Conservation (phyloP, 2,888 invertebrate species). For the Arge pagana region DNA sequence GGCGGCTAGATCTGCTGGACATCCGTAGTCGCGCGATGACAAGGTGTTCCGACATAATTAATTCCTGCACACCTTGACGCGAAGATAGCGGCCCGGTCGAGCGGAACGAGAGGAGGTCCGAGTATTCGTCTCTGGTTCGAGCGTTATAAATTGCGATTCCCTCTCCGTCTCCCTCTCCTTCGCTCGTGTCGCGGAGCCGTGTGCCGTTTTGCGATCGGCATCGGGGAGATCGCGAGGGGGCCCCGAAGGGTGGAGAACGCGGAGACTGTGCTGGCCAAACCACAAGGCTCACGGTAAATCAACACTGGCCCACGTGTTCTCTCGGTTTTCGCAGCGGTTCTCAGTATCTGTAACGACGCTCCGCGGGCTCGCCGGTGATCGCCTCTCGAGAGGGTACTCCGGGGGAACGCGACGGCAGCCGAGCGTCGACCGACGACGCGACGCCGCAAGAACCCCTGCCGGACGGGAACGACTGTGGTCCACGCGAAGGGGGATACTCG, state of each 20-base stretch:
- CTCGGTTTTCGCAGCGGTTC: constrained; percentile 22
- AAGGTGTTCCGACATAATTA: too few relatives aligned
- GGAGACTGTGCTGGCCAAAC: constrained; percentile 7
- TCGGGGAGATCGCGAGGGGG: background rate
- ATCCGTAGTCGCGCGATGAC: too few relatives aligned
- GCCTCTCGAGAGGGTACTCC: constrained; percentile 44
- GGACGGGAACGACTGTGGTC: constrained; percentile 5
- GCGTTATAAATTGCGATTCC: constrained; percentile 26
- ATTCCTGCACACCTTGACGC: too few relatives aligned
- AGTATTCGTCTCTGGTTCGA: constrained; percentile 22
- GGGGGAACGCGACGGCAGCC: too few relatives aligned
- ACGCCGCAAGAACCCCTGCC: constrained; percentile 1
- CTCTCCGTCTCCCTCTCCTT: background rate
- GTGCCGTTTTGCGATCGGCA: constrained; percentile 56
- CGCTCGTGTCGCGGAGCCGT: background rate
- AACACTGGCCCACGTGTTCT: constrained; percentile 23
- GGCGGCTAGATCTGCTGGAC: too few relatives aligned
- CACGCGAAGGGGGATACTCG: constrained; percentile 13
- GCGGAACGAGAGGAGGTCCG: constrained; percentile 1
- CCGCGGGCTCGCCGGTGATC: constrained; percentile 34
- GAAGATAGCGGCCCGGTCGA: background rate
- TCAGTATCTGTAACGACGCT: constrained; percentile 24
- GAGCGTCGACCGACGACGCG: too few relatives aligned
- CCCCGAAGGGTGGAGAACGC: too few relatives aligned
- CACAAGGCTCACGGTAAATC: constrained; percentile 28